Conservation (phyloP, 2,113 vertebrate species). For the Bostrychus sinensis region DNA sequence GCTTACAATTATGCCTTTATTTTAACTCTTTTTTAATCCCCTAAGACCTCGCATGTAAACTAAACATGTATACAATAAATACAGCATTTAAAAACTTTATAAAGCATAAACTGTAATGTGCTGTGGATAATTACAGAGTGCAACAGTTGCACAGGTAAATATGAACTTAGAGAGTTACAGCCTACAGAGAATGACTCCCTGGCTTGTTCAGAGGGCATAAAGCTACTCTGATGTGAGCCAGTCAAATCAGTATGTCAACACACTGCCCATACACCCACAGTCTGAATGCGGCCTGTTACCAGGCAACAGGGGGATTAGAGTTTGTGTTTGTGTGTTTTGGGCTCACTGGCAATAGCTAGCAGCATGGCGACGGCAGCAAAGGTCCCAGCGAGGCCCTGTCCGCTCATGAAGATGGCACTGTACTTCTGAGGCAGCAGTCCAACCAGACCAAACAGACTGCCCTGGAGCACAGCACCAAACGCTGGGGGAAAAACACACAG, state of each 20-base stretch:
- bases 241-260: background rate
- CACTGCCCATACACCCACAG: too few relatives aligned
- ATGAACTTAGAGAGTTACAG: too few relatives aligned
- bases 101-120: too few relatives aligned
- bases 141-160: too few relatives aligned
- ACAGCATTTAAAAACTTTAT: too few relatives aligned
- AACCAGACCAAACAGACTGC: conserved; percentile 87
- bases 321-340: background rate
- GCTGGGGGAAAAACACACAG: conserved; percentile 59
- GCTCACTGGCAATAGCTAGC: conserved; percentile 86
- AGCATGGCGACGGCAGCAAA: conserved; percentile 89
- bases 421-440: conserved; percentile 85
- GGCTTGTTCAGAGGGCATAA: background rate
- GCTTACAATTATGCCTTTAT: too few relatives aligned
- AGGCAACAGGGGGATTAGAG: conserved; percentile 33
- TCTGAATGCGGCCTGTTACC: conserved; percentile 30
- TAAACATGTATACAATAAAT: too few relatives aligned
- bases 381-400: conserved; percentile 87
- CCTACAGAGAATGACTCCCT: background rate
- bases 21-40: too few relatives aligned
- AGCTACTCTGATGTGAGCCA: background rate
- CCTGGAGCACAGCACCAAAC: conserved; percentile 85
- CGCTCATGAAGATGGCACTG: conserved; percentile 87
- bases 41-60: too few relatives aligned
- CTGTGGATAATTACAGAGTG: too few relatives aligned